Evolutionary conservation across 35 echinoderm and acorn worm species (phyloP).

Genomic region (Lytechinus variegatus): DNA sequence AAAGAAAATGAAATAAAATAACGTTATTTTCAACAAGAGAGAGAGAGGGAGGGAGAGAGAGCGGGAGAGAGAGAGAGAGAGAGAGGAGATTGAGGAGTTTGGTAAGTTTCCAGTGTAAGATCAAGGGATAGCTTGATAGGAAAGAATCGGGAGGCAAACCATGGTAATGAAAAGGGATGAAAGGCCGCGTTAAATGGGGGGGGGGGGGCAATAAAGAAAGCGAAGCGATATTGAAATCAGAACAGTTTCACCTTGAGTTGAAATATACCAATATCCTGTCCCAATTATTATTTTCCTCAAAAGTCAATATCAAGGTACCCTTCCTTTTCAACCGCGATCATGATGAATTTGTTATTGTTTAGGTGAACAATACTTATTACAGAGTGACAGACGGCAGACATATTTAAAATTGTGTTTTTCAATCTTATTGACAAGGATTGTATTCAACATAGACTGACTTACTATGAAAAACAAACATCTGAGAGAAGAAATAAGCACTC

Average conservation of each 20-base stretch:
- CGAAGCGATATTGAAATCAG: background rate
- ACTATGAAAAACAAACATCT: no score
- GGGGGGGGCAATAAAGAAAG: no score
- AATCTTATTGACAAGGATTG: background rate
- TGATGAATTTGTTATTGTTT: background rate
- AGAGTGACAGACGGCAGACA: background rate
- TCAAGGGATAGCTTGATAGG: background rate
- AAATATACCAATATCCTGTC: background rate
- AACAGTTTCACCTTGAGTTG: background rate
- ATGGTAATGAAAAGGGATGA: no score
- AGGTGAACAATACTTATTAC: no score
- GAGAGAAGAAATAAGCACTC: no score
- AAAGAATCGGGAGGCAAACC: background rate
- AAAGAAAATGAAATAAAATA: no score
- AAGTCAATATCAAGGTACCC: background rate
- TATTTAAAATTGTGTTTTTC: background rate
- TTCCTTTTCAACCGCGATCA: background rate
- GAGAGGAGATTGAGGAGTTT: background rate
- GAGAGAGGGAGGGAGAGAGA: background rate
- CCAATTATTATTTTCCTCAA: background rate
- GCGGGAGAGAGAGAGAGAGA: background rate
- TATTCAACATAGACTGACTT: no score
- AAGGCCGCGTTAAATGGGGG: no score
- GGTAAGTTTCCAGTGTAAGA: background rate
- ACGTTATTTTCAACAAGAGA: background rate